These are phyloP conservation scores for Limenitis camilla DNA, from an alignment of 2,888 invertebrate species.

Conservation along the genomic window DNA sequence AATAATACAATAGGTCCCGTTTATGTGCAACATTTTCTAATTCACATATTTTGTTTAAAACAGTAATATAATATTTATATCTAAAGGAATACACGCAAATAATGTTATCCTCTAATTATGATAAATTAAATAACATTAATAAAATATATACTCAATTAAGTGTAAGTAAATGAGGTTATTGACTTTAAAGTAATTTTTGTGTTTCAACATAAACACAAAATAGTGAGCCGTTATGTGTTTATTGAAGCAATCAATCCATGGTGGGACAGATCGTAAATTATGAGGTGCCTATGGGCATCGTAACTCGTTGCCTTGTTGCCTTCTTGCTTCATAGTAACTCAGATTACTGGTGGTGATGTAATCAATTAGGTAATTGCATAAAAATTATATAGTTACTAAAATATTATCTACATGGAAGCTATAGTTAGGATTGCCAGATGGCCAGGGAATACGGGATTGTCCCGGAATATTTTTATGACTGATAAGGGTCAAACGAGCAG, in stretches of 20 bases:
- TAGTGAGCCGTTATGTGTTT: constrained; percentile 5
- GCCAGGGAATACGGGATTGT: too few relatives aligned
- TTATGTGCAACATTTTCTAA: too few relatives aligned
- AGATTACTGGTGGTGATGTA: constrained; percentile 12
- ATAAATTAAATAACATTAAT: too few relatives aligned
- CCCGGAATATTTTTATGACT: too few relatives aligned
- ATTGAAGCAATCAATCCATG: constrained; percentile 13
- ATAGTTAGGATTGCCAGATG: background rate
- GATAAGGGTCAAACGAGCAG: too few relatives aligned
- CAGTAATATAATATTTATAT: too few relatives aligned
- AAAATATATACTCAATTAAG: background rate
- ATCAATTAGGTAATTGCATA: constrained; percentile 7
- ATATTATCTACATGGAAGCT: background rate
- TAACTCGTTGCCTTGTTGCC: constrained; percentile 6
- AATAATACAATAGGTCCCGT: too few relatives aligned
- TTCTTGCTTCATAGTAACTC: background rate
- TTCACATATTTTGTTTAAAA: too few relatives aligned
- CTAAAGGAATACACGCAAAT: too few relatives aligned
- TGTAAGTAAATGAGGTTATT: background rate
- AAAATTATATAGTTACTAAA: background rate
- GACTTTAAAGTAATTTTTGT: background rate
- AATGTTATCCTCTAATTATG: too few relatives aligned
- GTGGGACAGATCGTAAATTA: constrained; percentile 15
- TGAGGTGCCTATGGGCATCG: constrained; percentile 10
- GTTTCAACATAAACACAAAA: constrained; percentile 3